A percentile compares a stretch with the other conserved stretches of the same genome.
phyloP scores from a whole-genome alignment of 2,888 invertebrate species.

The Hecatera dysodea region DNA sequence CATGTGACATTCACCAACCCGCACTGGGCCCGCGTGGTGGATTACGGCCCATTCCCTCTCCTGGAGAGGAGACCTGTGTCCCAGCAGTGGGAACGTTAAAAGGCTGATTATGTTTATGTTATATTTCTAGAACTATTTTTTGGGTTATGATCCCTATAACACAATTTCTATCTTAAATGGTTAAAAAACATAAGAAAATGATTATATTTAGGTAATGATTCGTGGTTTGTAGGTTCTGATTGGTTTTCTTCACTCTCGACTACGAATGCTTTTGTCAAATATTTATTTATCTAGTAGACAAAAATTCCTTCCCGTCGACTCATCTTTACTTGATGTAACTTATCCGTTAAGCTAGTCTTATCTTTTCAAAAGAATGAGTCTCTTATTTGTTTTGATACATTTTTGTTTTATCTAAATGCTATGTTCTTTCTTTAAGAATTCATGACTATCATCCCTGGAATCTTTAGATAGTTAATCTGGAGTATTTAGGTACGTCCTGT shows the following conservation, averaged over 20 bases:
- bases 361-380: constrained; percentile 19
- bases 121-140: too few relatives aligned
- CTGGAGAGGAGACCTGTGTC: too few relatives aligned
- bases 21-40: too few relatives aligned
- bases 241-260: background rate
- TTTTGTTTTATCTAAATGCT: constrained; percentile 1
- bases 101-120: too few relatives aligned
- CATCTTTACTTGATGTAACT: background rate
- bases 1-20: too few relatives aligned
- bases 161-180: background rate
- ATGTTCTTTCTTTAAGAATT: background rate
- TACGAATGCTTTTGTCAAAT: background rate
- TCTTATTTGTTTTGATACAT: constrained; percentile 11
- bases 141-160: too few relatives aligned
- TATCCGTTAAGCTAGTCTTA: constrained; percentile 8
- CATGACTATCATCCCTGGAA: background rate
- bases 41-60: too few relatives aligned
- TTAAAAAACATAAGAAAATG: too few relatives aligned
- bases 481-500: too few relatives aligned
- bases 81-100: too few relatives aligned
- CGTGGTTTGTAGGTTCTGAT: background rate
- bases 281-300: background rate
- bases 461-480: too few relatives aligned
- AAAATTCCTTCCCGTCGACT: background rate
- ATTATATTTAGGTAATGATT: too few relatives aligned